Evolutionary conservation across 2,797 vertebrate genomes (phyloP).

Genomic region (Ctenosaura bakeri): DNA sequence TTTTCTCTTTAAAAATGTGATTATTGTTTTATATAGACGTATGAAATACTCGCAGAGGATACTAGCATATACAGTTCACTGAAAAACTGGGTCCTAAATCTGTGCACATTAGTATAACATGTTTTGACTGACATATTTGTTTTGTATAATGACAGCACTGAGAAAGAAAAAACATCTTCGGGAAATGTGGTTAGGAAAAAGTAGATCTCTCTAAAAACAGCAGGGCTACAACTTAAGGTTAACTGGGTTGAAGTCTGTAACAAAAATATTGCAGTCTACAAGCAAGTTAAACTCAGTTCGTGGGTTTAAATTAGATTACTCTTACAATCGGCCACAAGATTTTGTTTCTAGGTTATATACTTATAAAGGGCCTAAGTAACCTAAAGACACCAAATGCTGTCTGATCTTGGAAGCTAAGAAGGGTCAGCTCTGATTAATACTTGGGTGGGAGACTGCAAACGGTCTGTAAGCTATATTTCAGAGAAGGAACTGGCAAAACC

Average conservation of each 20-base stretch:
- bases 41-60: not conserved
- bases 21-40: not conserved
- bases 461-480: no score
- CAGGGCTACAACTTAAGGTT: not conserved
- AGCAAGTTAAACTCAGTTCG: not conserved
- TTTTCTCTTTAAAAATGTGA: not conserved
- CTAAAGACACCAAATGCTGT: no score
- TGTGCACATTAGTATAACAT: not conserved
- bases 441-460: no score
- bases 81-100: not conserved
- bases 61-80: not conserved
- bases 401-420: no score
- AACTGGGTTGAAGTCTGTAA: not conserved
- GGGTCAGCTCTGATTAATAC: no score
- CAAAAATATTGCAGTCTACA: not conserved
- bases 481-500: no score
- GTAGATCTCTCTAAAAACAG: conserved; percentile 4
- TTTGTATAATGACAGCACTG: not conserved
- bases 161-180: not conserved
- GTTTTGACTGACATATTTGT: not conserved
- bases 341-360: not conserved
- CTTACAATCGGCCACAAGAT: not conserved
- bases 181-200: not conserved
- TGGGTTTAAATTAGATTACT: conserved; percentile 2
- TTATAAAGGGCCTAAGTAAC: no score